phyloP scores from a whole-genome alignment of 2,888 invertebrate species.

The Drosophila barbarae region DNA sequence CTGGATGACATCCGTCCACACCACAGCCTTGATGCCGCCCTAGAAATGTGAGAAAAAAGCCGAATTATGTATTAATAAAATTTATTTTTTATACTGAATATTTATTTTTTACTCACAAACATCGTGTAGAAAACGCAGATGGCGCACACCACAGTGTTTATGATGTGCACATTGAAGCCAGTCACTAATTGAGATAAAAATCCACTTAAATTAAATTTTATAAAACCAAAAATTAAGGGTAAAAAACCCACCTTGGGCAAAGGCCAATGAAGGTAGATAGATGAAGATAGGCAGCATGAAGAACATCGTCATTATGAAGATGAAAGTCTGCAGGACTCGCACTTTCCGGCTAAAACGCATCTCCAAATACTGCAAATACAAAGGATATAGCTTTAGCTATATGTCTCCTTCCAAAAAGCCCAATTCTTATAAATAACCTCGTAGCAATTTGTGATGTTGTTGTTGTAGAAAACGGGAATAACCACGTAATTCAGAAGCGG shows the following conservation, averaged over 20 bases:
- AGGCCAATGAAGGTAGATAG: conserved; percentile 77
- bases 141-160: conserved; percentile 81
- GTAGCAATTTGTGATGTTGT: conserved; percentile 80
- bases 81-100: too few relatives aligned
- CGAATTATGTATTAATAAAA: too few relatives aligned
- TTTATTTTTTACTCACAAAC: conserved; percentile 79
- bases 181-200: conserved; percentile 79
- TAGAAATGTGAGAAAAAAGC: conserved; percentile 34
- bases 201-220: background rate
- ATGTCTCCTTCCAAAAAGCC: background rate
- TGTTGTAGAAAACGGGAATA: conserved; percentile 81
- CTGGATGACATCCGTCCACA: conserved; percentile 82
- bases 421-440: conserved; percentile 73
- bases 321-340: conserved; percentile 70
- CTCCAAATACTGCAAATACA: conserved; percentile 72
- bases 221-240: rapidly evolving
- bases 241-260: conserved; percentile 74
- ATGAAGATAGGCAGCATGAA: conserved; percentile 76
- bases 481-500: conserved; percentile 77
- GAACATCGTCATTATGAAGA: conserved; percentile 68
- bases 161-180: conserved; percentile 81
- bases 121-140: conserved; percentile 83
- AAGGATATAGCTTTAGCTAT: background rate
- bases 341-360: conserved; percentile 73
- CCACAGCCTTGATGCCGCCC: conserved; percentile 81